phyloP scores from a whole-genome alignment of 2,888 invertebrate genomes.

The Epirrhoe alternata region DNA sequence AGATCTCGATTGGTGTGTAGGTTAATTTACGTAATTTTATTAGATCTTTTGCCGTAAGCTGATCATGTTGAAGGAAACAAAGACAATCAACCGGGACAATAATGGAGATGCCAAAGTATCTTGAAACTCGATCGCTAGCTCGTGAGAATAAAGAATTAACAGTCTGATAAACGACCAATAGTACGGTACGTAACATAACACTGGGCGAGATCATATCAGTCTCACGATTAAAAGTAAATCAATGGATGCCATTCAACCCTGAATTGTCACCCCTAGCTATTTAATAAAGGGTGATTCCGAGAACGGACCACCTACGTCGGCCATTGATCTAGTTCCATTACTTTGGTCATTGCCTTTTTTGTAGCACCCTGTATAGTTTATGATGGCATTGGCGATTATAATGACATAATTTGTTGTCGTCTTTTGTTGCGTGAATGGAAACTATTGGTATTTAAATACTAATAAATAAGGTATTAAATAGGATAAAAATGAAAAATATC shows the following conservation, averaged over 20 bases:
- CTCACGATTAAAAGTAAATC: constrained; percentile 80
- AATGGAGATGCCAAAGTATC: constrained; percentile 28
- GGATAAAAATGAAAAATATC: neutral
- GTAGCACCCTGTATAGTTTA: constrained; percentile 51
- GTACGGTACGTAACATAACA: constrained; percentile 70
- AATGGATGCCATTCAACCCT: constrained; percentile 68
- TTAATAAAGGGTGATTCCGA: constrained; percentile 71
- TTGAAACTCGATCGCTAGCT: constrained; percentile 42
- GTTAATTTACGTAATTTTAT: too few relatives aligned
- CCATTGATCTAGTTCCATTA: constrained; percentile 69
- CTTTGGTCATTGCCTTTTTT: constrained; percentile 60
- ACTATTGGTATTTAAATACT: constrained; percentile 11
- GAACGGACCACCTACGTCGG: constrained; percentile 78
- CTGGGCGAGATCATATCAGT: constrained; percentile 75
- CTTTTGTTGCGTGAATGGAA: constrained; percentile 48
- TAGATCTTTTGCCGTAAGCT: too few relatives aligned
- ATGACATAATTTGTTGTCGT: constrained; percentile 72
- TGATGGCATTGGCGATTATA: constrained; percentile 59
- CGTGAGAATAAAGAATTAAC: constrained; percentile 41
- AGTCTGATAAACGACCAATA: constrained; percentile 54
- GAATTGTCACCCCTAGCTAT: constrained; percentile 65
- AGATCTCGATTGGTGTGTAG: too few relatives aligned
- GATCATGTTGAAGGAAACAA: neutral
- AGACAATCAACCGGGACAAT: constrained; percentile 17
- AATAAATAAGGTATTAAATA: neutral